Conservation (phyloP, 2,888 invertebrate species). For the Drosophila helvetica region DNA sequence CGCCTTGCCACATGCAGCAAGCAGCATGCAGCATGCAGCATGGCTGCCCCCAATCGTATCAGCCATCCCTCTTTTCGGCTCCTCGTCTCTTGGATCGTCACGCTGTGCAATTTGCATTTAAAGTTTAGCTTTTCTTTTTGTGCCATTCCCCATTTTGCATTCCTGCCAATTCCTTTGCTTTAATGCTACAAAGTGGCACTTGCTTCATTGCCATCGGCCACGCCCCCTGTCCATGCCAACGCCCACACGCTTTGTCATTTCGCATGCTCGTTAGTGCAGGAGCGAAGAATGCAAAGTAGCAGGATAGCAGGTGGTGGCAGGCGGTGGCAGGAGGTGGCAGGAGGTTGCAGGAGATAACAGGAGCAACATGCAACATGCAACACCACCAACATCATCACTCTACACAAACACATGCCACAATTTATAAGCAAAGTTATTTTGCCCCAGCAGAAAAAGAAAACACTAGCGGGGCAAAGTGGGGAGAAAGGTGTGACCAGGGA, state of each 20-base stretch:
- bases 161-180: constrained; percentile 49
- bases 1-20: constrained; percentile 13
- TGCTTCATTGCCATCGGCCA: constrained; percentile 35
- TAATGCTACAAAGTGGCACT: constrained; percentile 67
- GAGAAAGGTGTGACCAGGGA: neutral
- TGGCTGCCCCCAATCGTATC: neutral
- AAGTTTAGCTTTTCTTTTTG: constrained; percentile 45
- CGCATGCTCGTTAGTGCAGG: constrained; percentile 72
- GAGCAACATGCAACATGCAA: constrained; percentile 24
- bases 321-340: no score
- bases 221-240: constrained; percentile 22
- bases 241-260: constrained; percentile 71
- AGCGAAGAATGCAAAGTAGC: constrained; percentile 70
- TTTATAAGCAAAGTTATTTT: constrained; percentile 76
- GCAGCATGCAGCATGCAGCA: neutral
- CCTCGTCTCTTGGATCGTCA: constrained; percentile 19
- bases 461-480: no score
- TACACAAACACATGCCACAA: constrained; percentile 73
- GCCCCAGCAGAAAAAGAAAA: constrained; percentile 10
- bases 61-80: neutral
- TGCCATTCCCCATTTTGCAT: constrained; percentile 1
- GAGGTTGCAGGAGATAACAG: neutral
- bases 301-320: constrained; percentile 36
- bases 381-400: constrained; percentile 40
- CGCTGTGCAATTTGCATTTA: constrained; percentile 66